Conservation (phyloP, 2,888 invertebrate genomes). For the Schizotus pectinicornis region DNA sequence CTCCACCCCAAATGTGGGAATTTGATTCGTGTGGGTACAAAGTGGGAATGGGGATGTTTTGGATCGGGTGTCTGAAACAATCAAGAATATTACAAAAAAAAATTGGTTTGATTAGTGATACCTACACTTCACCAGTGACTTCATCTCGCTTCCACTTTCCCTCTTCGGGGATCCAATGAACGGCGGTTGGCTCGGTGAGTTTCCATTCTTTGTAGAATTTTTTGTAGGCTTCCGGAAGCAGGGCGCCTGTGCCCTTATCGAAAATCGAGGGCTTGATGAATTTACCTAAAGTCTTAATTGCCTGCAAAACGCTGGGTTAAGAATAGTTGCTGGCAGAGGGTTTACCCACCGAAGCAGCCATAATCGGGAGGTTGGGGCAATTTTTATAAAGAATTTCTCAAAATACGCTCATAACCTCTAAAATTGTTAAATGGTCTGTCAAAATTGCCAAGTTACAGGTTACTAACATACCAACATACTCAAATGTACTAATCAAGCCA, state of each 20-base stretch:
- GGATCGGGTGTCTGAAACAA: constrained; percentile 66
- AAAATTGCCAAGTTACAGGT: no score
- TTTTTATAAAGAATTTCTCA: no score
- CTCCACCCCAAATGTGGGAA: constrained; percentile 95
- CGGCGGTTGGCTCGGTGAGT: constrained; percentile 64
- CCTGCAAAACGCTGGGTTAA: constrained; percentile 36
- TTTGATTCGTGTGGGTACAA: constrained; percentile 80
- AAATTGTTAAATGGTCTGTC: no score
- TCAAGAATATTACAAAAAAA: not conserved
- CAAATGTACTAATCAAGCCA: no score
- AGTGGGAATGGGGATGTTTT: constrained; percentile 78
- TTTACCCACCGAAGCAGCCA: no score
- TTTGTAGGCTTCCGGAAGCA: constrained; percentile 79
- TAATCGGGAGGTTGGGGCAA: no score
- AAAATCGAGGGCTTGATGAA: constrained; percentile 56
- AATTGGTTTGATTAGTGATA: no score
- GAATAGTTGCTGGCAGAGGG: no score
- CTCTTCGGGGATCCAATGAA: constrained; percentile 75
- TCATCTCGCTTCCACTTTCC: constrained; percentile 77
- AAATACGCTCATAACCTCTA: no score
- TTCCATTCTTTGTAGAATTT: constrained; percentile 91
- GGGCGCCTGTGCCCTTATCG: constrained; percentile 70
- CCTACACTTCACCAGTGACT: constrained; percentile 74
- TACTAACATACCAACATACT: no score
- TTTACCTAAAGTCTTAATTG: constrained; percentile 50